phyloP scores from a whole-genome alignment of 2,797 vertebrate species.

The Agapornis canus region DNA sequence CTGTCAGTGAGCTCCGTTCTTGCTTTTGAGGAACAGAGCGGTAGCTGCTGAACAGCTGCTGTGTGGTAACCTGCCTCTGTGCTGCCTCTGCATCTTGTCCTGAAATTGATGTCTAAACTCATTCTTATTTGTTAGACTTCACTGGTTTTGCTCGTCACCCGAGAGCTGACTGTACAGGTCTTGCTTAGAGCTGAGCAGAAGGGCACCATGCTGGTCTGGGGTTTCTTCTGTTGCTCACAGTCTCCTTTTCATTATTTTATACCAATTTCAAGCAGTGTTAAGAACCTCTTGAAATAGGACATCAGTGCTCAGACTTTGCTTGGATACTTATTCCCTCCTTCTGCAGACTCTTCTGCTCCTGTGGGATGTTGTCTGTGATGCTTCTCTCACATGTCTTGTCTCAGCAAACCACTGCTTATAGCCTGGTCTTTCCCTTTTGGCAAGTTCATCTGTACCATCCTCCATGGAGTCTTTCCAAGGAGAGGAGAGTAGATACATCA shows the following conservation, averaged over 20 bases:
- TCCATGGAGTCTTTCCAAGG: background rate
- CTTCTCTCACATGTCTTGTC: background rate
- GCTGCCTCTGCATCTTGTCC: background rate
- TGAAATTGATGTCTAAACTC: slow-evolving; percentile 2
- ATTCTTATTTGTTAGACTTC: slow-evolving; percentile 2
- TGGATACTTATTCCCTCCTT: background rate
- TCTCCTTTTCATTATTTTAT: background rate
- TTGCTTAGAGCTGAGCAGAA: background rate
- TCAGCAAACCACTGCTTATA: background rate
- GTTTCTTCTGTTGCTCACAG: background rate
- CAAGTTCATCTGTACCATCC: background rate
- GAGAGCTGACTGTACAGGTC: background rate
- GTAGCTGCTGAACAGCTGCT: slow-evolving; percentile 12
- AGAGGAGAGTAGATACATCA: background rate
- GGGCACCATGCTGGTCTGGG: background rate
- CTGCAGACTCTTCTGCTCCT: background rate
- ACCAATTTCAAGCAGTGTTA: background rate
- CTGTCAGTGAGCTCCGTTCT: background rate
- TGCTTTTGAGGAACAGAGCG: background rate
- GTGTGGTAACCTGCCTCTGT: background rate
- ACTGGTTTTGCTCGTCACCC: background rate
- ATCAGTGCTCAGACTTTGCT: background rate
- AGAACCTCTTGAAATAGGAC: background rate
- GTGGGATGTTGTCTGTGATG: background rate
- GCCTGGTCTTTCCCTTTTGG: background rate